Percentiles rank a stretch among this genome's conserved stretches.
These are phyloP conservation scores for Adoxophyes honmai DNA, from an alignment of 1,140 invertebrate species.

Conservation along the genomic window DNA sequence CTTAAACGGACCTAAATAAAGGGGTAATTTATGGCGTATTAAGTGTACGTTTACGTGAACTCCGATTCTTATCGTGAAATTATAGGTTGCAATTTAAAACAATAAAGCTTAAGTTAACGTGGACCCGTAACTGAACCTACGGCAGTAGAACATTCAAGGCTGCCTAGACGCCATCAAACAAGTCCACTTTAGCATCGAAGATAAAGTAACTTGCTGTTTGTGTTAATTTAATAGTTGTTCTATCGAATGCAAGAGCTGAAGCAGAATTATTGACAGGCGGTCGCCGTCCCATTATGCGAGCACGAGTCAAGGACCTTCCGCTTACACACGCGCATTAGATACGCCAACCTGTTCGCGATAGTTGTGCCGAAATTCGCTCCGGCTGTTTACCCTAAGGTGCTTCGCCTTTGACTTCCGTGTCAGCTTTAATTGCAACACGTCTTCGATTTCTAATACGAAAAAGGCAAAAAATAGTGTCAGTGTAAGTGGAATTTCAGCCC, in stretches of 20 bases:
- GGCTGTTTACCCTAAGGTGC: constrained; percentile 21
- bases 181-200: no score
- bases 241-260: constrained; percentile 8
- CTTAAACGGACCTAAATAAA: constrained; percentile 26
- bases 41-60: background rate
- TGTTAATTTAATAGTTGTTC: constrained; percentile 15
- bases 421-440: background rate
- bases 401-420: constrained; percentile 2
- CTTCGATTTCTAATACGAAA: background rate
- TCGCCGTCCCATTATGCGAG: constrained; percentile 28
- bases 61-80: background rate
- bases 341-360: constrained; percentile 30
- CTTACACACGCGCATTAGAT: constrained; percentile 36
- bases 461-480: background rate
- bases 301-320: constrained; percentile 40
- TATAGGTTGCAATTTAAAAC: no score
- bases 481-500: background rate
- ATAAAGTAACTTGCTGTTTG: no score
- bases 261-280: constrained; percentile 6
- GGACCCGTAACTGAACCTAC: background rate
- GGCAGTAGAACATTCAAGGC: no score
- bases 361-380: constrained; percentile 34
- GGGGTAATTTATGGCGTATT: constrained; percentile 4
- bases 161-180: no score
- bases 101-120: no score